Evolutionary conservation across 1,140 invertebrate species (phyloP).

Genomic region (Mizuhopecten yessoensis): DNA sequence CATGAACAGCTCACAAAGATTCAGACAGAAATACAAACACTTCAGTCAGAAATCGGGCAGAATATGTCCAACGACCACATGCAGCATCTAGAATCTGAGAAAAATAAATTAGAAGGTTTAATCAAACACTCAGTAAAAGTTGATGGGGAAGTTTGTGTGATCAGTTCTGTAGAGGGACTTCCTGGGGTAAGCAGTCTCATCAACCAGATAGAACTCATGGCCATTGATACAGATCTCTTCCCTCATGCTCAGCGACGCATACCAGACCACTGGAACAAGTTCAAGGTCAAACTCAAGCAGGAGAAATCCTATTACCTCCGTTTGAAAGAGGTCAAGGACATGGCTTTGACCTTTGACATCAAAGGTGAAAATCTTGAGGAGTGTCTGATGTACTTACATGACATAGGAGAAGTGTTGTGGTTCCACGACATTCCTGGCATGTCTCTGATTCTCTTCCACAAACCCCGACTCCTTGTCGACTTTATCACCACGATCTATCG

Average conservation of each 20-base stretch:
- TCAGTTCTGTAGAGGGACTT: slow-evolving; percentile 75
- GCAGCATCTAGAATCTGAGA: slow-evolving; percentile 68
- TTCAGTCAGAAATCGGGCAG: slow-evolving; percentile 42
- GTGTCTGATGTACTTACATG: slow-evolving; percentile 77
- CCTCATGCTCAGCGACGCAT: slow-evolving; percentile 76
- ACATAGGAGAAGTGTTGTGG: slow-evolving; percentile 81
- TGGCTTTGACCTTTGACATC: slow-evolving; percentile 69
- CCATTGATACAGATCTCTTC: slow-evolving; percentile 78
- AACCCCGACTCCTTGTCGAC: slow-evolving; percentile 74
- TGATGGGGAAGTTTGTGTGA: slow-evolving; percentile 69
- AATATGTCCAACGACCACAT: slow-evolving; percentile 55
- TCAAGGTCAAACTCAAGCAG: slow-evolving; percentile 73
- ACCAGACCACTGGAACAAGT: slow-evolving; percentile 75
- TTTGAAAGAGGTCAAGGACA: slow-evolving; percentile 72
- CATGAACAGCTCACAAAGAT: slow-evolving; percentile 66
- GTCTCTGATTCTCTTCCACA: slow-evolving; percentile 78
- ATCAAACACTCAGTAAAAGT: slow-evolving; percentile 70
- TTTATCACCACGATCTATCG: slow-evolving; percentile 75
- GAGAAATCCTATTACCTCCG: slow-evolving; percentile 71
- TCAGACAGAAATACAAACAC: slow-evolving; percentile 64
- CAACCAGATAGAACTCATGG: slow-evolving; percentile 79
- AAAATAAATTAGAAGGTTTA: slow-evolving; percentile 71
- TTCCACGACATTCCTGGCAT: slow-evolving; percentile 69
- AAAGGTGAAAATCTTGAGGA: slow-evolving; percentile 72
- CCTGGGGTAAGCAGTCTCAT: slow-evolving; percentile 74